Evolutionary conservation across 2,113 vertebrate species (phyloP), one percentile per base, ranked within the genome.

Genomic region (Sitta europaea): DNA sequence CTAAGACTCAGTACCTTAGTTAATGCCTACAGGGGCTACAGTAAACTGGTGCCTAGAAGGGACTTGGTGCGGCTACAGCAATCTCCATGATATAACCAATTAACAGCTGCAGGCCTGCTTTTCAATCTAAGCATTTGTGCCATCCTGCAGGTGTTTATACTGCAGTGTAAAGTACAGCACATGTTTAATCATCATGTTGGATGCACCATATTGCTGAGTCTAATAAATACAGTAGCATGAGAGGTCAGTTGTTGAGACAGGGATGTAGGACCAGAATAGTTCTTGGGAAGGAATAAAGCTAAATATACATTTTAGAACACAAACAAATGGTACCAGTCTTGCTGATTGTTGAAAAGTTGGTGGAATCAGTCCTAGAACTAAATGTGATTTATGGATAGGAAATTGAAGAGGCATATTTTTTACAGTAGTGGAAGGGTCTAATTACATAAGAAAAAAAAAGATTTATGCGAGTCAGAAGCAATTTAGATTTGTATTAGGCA

Each of bases 341-440:
- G 73, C 73, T 96, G 68, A 79, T 53, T 79, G 27, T 74, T 57
- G 54, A 95, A 61, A 70, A 47, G 47, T 40, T 86, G 63, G 85
- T 94, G 85, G 90, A 96, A 91, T 70, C 55, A 55, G 73, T 93
- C 87, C 86, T 96, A 70, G 45, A 93, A 86, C 74, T 94, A 93
- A 91, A 67, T 50, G 88, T 95, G 85, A 93, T 88, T 95, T 95
- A 94, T 83, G 84, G 86, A 76, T 85, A 71, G 61, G 82, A 91
- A 96, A 80, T 95, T 94, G 86, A 97, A 95, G 76, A 94, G 58
- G 74, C 73, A 94, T 96, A 82, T 93, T 97, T 95, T 90, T 72
- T 72, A 36, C 67, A 71, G 66, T 91, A 97, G 81, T 92, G 62
- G 72, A 92, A 81, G 54, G 66, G 24, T 68, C 88, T 97, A 97